A percentile compares a stretch with the other conserved stretches of the same genome.
These are phyloP conservation scores for Paramormyrops kingsleyae DNA, from an alignment of 2,113 vertebrate genomes.

Conservation along the genomic window DNA sequence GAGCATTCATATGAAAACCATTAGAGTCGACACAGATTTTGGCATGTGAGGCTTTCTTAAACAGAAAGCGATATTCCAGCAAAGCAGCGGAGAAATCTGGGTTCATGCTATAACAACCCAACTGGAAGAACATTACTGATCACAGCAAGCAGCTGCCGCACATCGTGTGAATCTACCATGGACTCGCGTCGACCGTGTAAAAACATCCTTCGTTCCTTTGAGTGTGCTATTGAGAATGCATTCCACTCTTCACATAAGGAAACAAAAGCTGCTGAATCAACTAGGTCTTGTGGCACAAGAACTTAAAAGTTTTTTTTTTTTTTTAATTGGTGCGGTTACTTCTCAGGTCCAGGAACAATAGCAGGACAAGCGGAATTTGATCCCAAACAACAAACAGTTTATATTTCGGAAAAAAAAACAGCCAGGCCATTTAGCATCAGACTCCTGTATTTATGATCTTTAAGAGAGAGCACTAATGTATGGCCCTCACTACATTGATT, in stretches of 20 bases:
- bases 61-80: background rate
- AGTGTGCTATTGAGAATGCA: background rate
- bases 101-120: background rate
- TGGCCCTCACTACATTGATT: conserved; percentile 6
- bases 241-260: background rate
- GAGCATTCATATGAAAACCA: background rate
- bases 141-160: background rate
- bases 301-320: background rate
- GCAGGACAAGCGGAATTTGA: background rate
- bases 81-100: background rate
- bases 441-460: conserved; percentile 1
- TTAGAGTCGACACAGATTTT: background rate
- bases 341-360: background rate
- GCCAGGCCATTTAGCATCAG: background rate
- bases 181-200: background rate
- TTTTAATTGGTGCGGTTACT: background rate
- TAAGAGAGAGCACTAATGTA: conserved; percentile 12
- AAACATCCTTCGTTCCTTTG: background rate
- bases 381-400: background rate
- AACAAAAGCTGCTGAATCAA: conserved; percentile 16
- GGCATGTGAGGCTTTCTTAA: background rate
- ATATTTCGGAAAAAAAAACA: background rate
- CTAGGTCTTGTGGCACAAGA: background rate
- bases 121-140: background rate
- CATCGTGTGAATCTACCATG: background rate